Percentiles rank a stretch among this genome's conserved stretches.
These are phyloP conservation scores for Leuciscus idus DNA, from an alignment of 2,113 vertebrate genomes.

Conservation along the genomic window DNA sequence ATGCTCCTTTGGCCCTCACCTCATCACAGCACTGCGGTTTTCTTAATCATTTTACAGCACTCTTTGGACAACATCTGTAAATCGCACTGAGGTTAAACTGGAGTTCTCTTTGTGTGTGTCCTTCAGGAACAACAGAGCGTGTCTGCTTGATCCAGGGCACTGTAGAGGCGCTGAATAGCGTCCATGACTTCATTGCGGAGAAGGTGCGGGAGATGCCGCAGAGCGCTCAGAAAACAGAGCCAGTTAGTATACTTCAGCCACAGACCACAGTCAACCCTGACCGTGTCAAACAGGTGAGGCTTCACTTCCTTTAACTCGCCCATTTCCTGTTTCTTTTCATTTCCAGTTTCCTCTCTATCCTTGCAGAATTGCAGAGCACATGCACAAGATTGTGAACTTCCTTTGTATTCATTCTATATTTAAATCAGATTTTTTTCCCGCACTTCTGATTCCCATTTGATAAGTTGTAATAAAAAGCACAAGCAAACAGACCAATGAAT, in stretches of 20 bases:
- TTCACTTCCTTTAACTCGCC: not conserved
- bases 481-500: not conserved
- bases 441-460: not conserved
- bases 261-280: conserved; percentile 94
- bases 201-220: conserved; percentile 94
- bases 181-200: conserved; percentile 92
- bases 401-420: not conserved
- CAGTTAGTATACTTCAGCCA: conserved; percentile 89
- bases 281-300: conserved; percentile 89
- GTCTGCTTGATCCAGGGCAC: conserved; percentile 93
- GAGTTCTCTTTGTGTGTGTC: conserved; percentile 42
- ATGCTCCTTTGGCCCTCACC: not conserved
- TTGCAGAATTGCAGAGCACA: not conserved
- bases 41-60: not conserved
- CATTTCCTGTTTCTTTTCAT: not conserved
- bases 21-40: not conserved
- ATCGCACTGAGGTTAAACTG: conserved; percentile 37
- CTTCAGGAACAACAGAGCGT: conserved; percentile 88
- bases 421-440: not conserved
- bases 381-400: not conserved
- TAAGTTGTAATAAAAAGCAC: not conserved
- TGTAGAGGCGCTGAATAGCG: conserved; percentile 88
- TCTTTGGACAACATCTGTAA: conserved; percentile 25
- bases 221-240: conserved; percentile 88
- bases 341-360: conserved; percentile 27